These are phyloP conservation scores for Pseudomyrmex concolor DNA, from an alignment of 1,140 invertebrate species.

Conservation along the genomic window DNA sequence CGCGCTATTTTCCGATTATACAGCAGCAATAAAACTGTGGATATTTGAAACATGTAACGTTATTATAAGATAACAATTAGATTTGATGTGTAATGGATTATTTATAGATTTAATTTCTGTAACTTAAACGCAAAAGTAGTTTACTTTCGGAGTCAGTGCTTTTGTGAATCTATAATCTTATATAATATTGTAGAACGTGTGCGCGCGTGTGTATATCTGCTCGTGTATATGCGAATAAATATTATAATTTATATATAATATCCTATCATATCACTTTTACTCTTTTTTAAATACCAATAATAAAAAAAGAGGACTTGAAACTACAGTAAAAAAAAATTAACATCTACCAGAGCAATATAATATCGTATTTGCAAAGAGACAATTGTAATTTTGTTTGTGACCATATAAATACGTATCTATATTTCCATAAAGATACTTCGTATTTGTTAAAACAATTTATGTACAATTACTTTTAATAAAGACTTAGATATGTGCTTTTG, in stretches of 20 bases:
- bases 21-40: slow-evolving; percentile 71
- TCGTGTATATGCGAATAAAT: slow-evolving; percentile 1
- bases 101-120: slow-evolving; percentile 15
- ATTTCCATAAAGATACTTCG: neutral
- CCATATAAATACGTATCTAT: neutral
- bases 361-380: slow-evolving; percentile 1
- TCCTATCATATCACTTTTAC: slow-evolving; percentile 56
- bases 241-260: slow-evolving; percentile 41
- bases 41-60: slow-evolving; percentile 52
- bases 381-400: too few relatives aligned
- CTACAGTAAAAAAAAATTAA: slow-evolving; percentile 29
- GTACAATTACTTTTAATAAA: slow-evolving; percentile 19
- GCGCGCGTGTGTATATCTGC: neutral
- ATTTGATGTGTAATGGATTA: slow-evolving; percentile 1
- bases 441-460: neutral
- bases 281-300: slow-evolving; percentile 9
- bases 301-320: slow-evolving; percentile 53
- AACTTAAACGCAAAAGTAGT: too few relatives aligned
- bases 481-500: neutral
- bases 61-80: slow-evolving; percentile 53
- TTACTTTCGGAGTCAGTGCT: neutral
- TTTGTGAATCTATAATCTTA: slow-evolving; percentile 28
- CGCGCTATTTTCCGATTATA: slow-evolving; percentile 38
- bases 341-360: slow-evolving; percentile 24
- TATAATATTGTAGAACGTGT: neutral